Conservation (phyloP, 1,140 invertebrate genomes). For the Hylaeus anthracinus region DNA sequence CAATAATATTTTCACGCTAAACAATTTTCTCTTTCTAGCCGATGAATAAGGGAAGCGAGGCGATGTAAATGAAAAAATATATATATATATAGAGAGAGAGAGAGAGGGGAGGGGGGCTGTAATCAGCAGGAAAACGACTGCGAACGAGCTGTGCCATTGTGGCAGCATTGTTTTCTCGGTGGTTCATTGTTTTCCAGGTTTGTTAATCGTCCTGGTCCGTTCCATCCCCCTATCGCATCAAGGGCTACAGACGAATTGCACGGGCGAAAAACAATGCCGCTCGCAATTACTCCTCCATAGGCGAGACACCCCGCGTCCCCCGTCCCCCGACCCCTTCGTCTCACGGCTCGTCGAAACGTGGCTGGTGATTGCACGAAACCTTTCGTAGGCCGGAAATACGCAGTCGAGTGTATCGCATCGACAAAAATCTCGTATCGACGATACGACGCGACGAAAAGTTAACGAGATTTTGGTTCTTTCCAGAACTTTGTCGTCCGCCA, state of each 20-base stretch:
- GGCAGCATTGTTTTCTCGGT: slow-evolving; percentile 62
- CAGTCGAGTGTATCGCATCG: neutral
- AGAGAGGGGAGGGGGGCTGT: slow-evolving; percentile 35
- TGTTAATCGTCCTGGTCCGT: slow-evolving; percentile 66
- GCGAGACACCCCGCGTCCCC: neutral
- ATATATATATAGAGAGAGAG: no score
- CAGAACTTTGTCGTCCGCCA: slow-evolving; percentile 97
- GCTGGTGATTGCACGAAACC: slow-evolving; percentile 6
- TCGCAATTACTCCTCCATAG: slow-evolving; percentile 68
- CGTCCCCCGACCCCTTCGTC: neutral
- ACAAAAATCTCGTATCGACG: no score
- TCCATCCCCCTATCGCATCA: neutral
- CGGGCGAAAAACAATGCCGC: slow-evolving; percentile 68
- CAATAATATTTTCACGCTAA: neutral
- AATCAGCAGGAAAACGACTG: slow-evolving; percentile 71
- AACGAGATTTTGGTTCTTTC: slow-evolving; percentile 51
- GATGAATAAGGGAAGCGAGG: slow-evolving; percentile 1
- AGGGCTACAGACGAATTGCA: slow-evolving; percentile 39
- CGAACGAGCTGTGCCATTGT: slow-evolving; percentile 68
- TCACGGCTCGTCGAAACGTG: neutral
- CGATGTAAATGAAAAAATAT: neutral
- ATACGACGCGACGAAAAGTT: no score
- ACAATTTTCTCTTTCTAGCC: neutral
- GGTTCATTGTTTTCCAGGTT: slow-evolving; percentile 74
- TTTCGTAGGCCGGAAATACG: neutral